These are phyloP conservation scores for Cheilosia pagana DNA, from an alignment of 2,888 invertebrate species.

Conservation along the genomic window DNA sequence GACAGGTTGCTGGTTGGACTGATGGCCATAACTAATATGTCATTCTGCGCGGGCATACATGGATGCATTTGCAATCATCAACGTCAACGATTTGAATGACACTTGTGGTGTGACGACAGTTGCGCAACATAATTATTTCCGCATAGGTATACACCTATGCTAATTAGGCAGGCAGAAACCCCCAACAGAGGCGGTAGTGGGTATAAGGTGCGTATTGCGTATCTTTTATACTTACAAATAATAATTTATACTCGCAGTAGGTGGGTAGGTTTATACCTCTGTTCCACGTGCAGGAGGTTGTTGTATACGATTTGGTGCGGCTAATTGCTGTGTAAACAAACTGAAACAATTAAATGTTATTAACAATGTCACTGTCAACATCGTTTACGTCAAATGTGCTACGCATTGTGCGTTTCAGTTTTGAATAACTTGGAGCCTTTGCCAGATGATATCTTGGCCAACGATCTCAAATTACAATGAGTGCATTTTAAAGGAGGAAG, in stretches of 20 bases:
- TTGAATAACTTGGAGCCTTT: not conserved
- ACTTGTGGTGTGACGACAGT: slow-evolving; percentile 66
- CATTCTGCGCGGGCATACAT: slow-evolving; percentile 32
- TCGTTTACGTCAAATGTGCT: slow-evolving; percentile 23
- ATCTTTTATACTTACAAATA: slow-evolving; percentile 28
- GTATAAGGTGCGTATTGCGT: slow-evolving; percentile 36
- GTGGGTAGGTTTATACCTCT: not conserved
- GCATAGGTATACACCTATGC: slow-evolving; percentile 49
- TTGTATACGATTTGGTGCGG: slow-evolving; percentile 6
- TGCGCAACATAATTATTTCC: slow-evolving; percentile 70
- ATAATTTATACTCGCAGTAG: slow-evolving; percentile 25
- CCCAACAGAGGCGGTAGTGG: not conserved
- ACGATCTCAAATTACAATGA: too few relatives aligned
- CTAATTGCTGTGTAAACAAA: slow-evolving; percentile 8
- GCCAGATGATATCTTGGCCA: not conserved
- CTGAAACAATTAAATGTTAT: slow-evolving; percentile 25
- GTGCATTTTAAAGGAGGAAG: too few relatives aligned
- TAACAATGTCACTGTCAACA: slow-evolving; percentile 43
- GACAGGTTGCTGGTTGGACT: not conserved
- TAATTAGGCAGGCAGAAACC: slow-evolving; percentile 29
- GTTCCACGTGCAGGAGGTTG: slow-evolving; percentile 1
- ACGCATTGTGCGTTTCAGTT: slow-evolving; percentile 32
- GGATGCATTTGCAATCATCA: slow-evolving; percentile 63
- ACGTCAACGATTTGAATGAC: slow-evolving; percentile 69
- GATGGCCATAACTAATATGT: slow-evolving; percentile 13